Conservation (phyloP, 1,140 invertebrate genomes). For the Tetramorium parvispinum region DNA sequence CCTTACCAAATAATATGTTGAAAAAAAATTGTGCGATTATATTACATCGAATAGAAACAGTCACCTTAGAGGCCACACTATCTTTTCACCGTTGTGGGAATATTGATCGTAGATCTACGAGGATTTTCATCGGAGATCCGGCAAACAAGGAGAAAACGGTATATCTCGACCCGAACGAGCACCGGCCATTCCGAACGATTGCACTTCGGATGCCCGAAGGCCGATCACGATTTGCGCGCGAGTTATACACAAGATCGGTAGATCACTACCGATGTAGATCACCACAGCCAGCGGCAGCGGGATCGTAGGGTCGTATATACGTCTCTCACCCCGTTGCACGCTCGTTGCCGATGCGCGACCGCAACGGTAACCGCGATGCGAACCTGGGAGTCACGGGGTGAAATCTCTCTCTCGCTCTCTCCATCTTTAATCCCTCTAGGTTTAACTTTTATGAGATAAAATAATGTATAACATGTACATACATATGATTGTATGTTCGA, state of each 20-base stretch:
- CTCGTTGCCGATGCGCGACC: slow-evolving; percentile 69
- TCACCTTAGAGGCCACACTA: background rate
- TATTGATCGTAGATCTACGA: slow-evolving; percentile 64
- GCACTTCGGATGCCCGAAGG: slow-evolving; percentile 77
- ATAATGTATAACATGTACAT: slow-evolving; percentile 64
- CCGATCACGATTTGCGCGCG: slow-evolving; percentile 79
- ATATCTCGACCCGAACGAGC: slow-evolving; percentile 66
- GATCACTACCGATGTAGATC: slow-evolving; percentile 83
- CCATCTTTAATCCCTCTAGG: slow-evolving; percentile 14
- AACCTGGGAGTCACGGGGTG: slow-evolving; percentile 28
- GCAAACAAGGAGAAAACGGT: slow-evolving; percentile 70
- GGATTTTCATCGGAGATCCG: slow-evolving; percentile 58
- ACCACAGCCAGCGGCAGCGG: slow-evolving; percentile 70
- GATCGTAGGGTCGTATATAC: slow-evolving; percentile 70
- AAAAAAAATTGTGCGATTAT: slow-evolving; percentile 1
- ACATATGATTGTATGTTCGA: slow-evolving; percentile 51
- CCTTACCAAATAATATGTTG: background rate
- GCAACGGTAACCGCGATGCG: slow-evolving; percentile 65
- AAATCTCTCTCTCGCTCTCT: slow-evolving; percentile 14
- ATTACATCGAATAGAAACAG: background rate
- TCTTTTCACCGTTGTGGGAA: slow-evolving; percentile 58
- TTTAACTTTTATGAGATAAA: slow-evolving; percentile 64
- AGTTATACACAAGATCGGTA: slow-evolving; percentile 80
- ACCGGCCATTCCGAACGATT: slow-evolving; percentile 75
- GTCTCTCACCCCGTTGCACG: slow-evolving; percentile 71